Evolutionary conservation across 2,888 invertebrate species (phyloP).

Genomic region (Caenorhabditis afra): DNA sequence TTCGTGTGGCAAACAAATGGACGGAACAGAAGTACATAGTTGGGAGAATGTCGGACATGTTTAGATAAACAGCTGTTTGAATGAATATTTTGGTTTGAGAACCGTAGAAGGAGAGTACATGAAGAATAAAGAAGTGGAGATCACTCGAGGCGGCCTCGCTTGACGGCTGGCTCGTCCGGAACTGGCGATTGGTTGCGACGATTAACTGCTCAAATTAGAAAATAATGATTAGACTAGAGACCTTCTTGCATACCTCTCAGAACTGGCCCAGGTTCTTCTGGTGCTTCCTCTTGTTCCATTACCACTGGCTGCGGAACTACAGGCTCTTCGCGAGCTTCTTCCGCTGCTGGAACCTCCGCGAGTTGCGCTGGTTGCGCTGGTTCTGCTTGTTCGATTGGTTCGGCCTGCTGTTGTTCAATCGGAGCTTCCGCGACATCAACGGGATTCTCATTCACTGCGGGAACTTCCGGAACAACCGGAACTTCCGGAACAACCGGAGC

Average conservation of each 20-base stretch:
- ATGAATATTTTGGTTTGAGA: not conserved
- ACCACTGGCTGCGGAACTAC: not conserved
- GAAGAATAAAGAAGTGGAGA: not conserved
- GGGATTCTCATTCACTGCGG: not conserved
- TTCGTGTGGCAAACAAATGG: too few relatives aligned
- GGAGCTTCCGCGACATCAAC: not conserved
- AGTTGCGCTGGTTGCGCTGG: conserved; percentile 2
- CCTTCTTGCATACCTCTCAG: not conserved
- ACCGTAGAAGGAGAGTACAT: not conserved
- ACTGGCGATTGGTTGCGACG: not conserved
- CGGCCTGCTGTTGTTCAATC: not conserved
- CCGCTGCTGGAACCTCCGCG: not conserved
- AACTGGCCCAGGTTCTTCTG: conserved; percentile 20
- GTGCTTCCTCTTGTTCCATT: not conserved
- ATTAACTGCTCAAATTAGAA: not conserved
- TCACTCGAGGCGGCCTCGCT: not conserved
- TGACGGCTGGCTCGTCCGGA: not conserved
- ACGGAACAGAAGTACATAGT: too few relatives aligned
- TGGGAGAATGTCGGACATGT: too few relatives aligned
- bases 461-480: not conserved
- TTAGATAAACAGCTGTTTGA: not conserved
- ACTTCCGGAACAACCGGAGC: not conserved
- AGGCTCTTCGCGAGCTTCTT: not conserved
- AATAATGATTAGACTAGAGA: not conserved
- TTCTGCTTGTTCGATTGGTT: conserved; percentile 1